Conservation (phyloP, 2,888 invertebrate species). For the Coenonympha arcania region DNA sequence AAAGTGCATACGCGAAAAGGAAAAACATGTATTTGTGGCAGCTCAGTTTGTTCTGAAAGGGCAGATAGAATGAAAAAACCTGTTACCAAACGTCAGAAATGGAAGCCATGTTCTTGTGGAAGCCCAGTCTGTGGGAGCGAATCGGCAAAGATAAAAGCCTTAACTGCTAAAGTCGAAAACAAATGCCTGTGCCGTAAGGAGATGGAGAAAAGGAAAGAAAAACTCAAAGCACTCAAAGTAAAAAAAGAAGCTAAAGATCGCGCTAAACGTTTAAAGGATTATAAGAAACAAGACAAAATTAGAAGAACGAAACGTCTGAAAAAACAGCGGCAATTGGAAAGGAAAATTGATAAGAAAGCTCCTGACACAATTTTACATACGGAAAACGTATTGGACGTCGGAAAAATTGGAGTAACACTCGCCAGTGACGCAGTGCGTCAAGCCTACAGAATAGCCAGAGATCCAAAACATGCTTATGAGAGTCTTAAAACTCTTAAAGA, state of each 20-base stretch:
- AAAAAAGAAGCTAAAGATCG: conserved; percentile 4
- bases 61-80: conserved; percentile 6
- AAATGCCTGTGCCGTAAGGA: conserved; percentile 20
- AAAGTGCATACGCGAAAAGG: background rate
- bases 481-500: conserved; percentile 23
- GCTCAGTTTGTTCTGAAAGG: conserved; percentile 20
- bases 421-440: conserved; percentile 21
- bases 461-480: conserved; percentile 30
- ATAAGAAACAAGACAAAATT: conserved; percentile 24
- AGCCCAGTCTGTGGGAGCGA: conserved; percentile 29
- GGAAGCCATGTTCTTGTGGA: conserved; percentile 29
- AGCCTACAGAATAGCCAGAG: conserved; percentile 25
- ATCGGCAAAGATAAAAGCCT: conserved; percentile 19
- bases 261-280: conserved; percentile 17
- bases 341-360: conserved; percentile 25
- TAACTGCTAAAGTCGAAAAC: conserved; percentile 6
- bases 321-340: conserved; percentile 23
- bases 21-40: conserved; percentile 28
- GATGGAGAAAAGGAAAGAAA: conserved; percentile 17
- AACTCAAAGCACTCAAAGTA: conserved; percentile 12
- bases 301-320: conserved; percentile 22
- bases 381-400: conserved; percentile 33
- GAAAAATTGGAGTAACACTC: conserved; percentile 26
- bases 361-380: conserved; percentile 27
- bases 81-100: background rate